phyloP scores from a whole-genome alignment of 2,888 invertebrate genomes.

The Hecatera dysodea region DNA sequence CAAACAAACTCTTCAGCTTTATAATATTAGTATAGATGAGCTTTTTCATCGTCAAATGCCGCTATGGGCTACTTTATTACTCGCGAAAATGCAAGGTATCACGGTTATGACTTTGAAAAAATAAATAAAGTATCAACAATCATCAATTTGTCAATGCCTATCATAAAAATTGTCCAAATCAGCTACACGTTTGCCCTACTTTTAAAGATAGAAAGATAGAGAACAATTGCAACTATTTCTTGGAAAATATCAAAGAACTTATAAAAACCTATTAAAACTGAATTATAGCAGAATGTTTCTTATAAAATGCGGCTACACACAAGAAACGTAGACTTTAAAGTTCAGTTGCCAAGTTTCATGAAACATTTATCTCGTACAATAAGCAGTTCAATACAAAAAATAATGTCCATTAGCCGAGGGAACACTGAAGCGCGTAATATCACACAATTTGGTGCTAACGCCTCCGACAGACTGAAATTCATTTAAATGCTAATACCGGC shows the following conservation, averaged over 20 bases:
- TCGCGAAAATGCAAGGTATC: too few species aligned
- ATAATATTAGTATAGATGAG: too few species aligned
- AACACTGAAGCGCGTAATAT: conserved; percentile 27
- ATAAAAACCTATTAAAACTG: conserved; percentile 9
- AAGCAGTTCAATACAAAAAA: conserved; percentile 29
- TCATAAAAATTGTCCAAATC: too few species aligned
- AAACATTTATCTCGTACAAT: conserved; percentile 15
- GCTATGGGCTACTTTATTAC: too few species aligned
- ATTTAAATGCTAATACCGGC: conserved; percentile 67
- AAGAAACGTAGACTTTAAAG: conserved; percentile 3
- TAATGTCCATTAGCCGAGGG: conserved; percentile 24
- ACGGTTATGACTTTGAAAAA: too few species aligned
- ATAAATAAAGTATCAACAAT: too few species aligned
- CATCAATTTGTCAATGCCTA: too few species aligned
- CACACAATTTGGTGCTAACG: conserved; percentile 42
- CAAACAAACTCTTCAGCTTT: too few species aligned
- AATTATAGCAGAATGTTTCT: not conserved
- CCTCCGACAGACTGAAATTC: conserved; percentile 49
- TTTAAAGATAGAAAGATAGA: too few species aligned
- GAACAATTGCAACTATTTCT: too few species aligned
- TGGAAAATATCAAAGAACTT: not conserved
- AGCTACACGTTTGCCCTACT: too few species aligned
- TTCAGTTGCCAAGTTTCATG: conserved; percentile 38
- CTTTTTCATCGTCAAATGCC: too few species aligned
- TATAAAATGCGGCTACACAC: not conserved